Conservation (phyloP, 2,113 vertebrate genomes). For the Mirounga angustirostris region DNA sequence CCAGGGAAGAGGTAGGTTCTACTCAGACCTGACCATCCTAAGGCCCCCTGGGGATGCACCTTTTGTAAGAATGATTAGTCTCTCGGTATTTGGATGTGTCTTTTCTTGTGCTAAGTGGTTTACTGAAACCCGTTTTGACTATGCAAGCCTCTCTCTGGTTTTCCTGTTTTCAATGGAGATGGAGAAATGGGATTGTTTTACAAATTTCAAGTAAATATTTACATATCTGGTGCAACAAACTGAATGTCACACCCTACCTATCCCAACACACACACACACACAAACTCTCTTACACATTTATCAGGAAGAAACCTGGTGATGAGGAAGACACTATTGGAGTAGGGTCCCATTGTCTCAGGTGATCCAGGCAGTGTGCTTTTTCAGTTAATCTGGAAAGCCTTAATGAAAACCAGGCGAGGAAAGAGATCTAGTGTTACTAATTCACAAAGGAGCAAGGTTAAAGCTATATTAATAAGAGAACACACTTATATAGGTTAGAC, state of each 20-base stretch:
- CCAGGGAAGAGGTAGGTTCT: neutral
- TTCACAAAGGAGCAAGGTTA: neutral
- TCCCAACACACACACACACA: neutral
- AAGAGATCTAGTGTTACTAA: neutral
- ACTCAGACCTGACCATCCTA: neutral
- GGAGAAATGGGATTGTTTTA: neutral
- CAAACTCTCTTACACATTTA: neutral
- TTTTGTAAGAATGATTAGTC: neutral
- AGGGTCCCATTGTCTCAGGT: neutral
- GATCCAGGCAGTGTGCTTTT: neutral
- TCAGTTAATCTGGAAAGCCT: neutral
- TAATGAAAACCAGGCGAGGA: neutral
- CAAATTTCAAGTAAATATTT: conserved; percentile 2
- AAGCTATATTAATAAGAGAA: neutral
- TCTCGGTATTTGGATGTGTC: neutral
- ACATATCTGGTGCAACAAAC: neutral
- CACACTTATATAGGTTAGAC: neutral
- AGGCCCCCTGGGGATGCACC: neutral
- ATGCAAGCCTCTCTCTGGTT: neutral
- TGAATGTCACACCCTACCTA: neutral
- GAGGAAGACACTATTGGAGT: neutral
- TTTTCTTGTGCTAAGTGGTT: neutral
- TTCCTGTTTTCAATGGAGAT: neutral
- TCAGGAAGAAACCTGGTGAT: neutral
- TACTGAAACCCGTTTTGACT: neutral